These are phyloP conservation scores for Holotrichia oblita DNA, from an alignment of 1,140 invertebrate genomes.

Conservation along the genomic window DNA sequence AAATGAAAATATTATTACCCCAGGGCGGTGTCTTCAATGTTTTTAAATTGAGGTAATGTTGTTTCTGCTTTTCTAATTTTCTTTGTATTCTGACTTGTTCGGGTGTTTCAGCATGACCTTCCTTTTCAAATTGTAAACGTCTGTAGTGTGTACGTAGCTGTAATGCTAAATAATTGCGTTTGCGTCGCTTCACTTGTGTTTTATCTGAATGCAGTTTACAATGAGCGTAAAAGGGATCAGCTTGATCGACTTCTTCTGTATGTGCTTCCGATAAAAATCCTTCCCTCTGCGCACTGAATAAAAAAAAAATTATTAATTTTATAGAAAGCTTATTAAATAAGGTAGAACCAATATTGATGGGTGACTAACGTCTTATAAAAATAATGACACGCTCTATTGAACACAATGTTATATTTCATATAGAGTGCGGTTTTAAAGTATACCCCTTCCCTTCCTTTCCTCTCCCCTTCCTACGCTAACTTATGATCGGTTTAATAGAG, in stretches of 20 bases:
- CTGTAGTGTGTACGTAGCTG: slow-evolving; percentile 82
- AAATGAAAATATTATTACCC: slow-evolving; percentile 67
- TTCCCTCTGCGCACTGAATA: slow-evolving; percentile 86
- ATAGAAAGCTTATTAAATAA: too few species aligned
- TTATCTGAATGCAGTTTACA: slow-evolving; percentile 93
- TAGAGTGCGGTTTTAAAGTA: too few species aligned
- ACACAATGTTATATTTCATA: too few species aligned
- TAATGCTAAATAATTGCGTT: slow-evolving; percentile 88
- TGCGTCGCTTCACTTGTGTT: slow-evolving; percentile 78
- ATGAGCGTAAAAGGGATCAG: slow-evolving; percentile 97
- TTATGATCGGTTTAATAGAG: too few species aligned
- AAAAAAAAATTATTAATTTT: too few species aligned
- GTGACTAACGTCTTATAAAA: too few species aligned
- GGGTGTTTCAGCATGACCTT: slow-evolving; percentile 66
- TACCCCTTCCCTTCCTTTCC: too few species aligned
- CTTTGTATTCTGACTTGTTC: slow-evolving; percentile 79
- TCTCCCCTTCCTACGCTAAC: too few species aligned
- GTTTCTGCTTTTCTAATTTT: slow-evolving; percentile 79
- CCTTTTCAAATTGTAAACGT: slow-evolving; percentile 66
- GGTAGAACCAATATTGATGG: too few species aligned
- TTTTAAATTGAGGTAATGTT: slow-evolving; percentile 80
- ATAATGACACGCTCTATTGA: too few species aligned
- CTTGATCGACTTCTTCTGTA: slow-evolving; percentile 92
- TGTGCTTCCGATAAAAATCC: slow-evolving; percentile 93
- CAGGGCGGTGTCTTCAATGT: slow-evolving; percentile 81